These are phyloP conservation scores for Styela clava DNA, from an alignment of 23 tunicate species.

Conservation along the genomic window DNA sequence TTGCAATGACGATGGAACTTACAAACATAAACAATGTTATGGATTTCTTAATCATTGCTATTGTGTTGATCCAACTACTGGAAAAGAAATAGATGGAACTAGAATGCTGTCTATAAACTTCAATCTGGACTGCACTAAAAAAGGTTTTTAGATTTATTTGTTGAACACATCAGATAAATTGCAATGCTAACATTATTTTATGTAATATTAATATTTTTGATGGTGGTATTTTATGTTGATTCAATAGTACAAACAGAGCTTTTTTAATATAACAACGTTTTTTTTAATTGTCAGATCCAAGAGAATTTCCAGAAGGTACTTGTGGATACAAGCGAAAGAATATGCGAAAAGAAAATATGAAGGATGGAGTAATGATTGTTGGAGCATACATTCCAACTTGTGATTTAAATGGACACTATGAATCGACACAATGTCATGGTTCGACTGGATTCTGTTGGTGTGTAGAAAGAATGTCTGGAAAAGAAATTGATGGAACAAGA, in stretches of 20 bases:
- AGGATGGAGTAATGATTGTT: not conserved
- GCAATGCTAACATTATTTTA: too few species aligned
- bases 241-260: too few species aligned
- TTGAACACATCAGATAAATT: too few species aligned
- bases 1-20: conserved; percentile 23
- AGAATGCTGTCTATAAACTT: not conserved
- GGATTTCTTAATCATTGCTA: conserved; percentile 21
- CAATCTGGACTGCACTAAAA: conserved; percentile 9
- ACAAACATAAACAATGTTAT: conserved; percentile 17
- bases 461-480: conserved; percentile 11
- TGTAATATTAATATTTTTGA: too few species aligned
- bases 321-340: not conserved
- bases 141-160: not conserved
- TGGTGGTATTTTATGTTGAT: too few species aligned
- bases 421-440: conserved; percentile 18
- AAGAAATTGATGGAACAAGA: conserved; percentile 10
- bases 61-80: conserved; percentile 15
- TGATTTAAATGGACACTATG: conserved; percentile 13
- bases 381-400: not conserved
- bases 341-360: not conserved
- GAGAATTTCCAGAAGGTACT: not conserved
- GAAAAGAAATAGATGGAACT: conserved; percentile 25
- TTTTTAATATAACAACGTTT: too few species aligned
- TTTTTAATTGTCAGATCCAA: not conserved
- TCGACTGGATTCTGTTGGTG: conserved; percentile 13